Base-by-base conservation (phyloP, 2,113 vertebrate species). In the Apteryx owenii region DNA sequence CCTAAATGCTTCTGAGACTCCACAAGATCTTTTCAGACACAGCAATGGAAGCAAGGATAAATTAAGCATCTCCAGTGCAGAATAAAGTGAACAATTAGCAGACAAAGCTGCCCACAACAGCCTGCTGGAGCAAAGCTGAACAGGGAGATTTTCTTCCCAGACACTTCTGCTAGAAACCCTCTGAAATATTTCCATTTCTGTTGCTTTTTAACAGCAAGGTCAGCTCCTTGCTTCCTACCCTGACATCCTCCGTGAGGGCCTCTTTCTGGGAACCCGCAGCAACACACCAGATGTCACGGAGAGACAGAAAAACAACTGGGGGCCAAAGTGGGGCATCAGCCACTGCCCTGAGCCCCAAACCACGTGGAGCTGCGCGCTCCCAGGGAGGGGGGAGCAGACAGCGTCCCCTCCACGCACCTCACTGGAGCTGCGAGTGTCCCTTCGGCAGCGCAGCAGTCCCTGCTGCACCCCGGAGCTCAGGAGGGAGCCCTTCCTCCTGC, bases 221-320 rank as follows among this genome's bases (percentile, higher is more conserved):
- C 94, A 95, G 75, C 40, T 91, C 75, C 71, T 89, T 91, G 95
- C 89, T 92, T 80, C 75, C 86, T 85, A 93, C 81, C 62, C 92
- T 18, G 46, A 91, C 70, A 89, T 96, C 85, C 88, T 96, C 92
- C 72, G 69, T 58, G 89, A 73, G 87, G 96, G 89, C 93, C 92
- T 95, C 97, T 97, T 96, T 95, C 97, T 97, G 94, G 92, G 87
- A 96, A 91, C 93, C 92, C 31, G 0, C 66, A 85, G 81, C 84
- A 81, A 91, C 0, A 26, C 38, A 60, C 80, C 92, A 96, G 86
- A 91, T 91, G 96, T 93, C 95, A 70, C 92, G 3, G 22, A 76
- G 89, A 96, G 92, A 77, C 92, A 94, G 85, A 95, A 96, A 87
- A 95, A 93, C 92, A 97, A 88, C 66, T 4, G 5, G 87, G 62